Evolutionary conservation across 1,140 invertebrate species (phyloP).

Genomic region (Conus ventricosus): DNA sequence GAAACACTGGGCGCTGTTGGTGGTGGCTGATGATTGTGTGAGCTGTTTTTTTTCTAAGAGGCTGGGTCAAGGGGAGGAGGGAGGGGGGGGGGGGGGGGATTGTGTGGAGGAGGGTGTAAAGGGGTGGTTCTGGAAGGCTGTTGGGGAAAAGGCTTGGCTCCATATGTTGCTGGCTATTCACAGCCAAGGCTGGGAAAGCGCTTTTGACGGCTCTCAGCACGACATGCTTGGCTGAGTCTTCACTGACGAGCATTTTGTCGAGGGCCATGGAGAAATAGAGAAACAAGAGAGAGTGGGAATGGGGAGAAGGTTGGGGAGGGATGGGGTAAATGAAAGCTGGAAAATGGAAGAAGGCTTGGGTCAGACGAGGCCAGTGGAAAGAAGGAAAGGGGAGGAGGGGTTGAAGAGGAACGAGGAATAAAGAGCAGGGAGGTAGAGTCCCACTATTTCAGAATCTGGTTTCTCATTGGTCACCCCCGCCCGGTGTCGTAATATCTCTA

Average conservation of each 20-base stretch:
- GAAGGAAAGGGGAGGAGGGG: neutral
- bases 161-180: slow-evolving; percentile 30
- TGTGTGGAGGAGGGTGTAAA: neutral
- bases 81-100: neutral
- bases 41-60: neutral
- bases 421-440: neutral
- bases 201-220: slow-evolving; percentile 5
- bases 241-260: neutral
- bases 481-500: neutral
- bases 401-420: neutral
- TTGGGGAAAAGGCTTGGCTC: neutral
- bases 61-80: neutral
- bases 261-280: neutral
- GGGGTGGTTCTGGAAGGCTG: neutral
- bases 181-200: neutral
- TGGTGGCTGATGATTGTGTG: too few species aligned
- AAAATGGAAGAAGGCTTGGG: neutral
- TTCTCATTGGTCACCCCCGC: slow-evolving; percentile 35
- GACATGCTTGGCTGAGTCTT: slow-evolving; percentile 31
- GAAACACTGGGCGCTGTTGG: neutral
- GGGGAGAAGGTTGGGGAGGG: neutral
- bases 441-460: neutral
- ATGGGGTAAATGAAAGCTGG: neutral
- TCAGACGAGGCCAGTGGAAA: neutral
- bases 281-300: neutral